Evolutionary conservation across 1,140 invertebrate species (phyloP).

Genomic region (Oscheius sp.): DNA sequence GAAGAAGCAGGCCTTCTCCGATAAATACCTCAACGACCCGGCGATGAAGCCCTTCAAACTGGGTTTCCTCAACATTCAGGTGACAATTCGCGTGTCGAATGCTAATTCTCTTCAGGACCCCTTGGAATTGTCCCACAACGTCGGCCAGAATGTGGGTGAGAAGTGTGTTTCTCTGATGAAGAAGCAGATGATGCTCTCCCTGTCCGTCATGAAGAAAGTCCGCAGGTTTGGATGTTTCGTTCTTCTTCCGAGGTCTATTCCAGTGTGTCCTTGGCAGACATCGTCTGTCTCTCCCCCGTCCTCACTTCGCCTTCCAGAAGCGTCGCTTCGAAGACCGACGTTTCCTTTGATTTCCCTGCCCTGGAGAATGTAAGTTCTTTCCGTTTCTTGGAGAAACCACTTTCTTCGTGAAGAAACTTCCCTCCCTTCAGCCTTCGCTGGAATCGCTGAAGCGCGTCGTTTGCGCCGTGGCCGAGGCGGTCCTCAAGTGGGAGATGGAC

Average conservation of each 20-base stretch:
- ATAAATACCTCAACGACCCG: constrained; percentile 12
- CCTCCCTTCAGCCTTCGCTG: no score
- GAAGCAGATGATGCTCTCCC: constrained; percentile 10
- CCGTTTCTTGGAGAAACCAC: no score
- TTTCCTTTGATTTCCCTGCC: background rate
- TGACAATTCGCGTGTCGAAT: background rate
- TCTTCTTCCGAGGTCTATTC: background rate
- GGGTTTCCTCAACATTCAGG: constrained; percentile 19
- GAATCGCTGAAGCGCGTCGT: no score
- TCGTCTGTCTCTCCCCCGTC: background rate
- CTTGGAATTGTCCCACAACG: constrained; percentile 20
- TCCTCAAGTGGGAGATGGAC: no score
- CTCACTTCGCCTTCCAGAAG: background rate
- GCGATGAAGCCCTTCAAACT: constrained; percentile 10
- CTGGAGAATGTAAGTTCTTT: background rate
- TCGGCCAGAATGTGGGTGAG: background rate
- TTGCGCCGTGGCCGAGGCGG: no score
- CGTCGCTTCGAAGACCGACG: background rate
- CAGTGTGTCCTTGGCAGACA: background rate
- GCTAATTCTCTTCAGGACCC: constrained; percentile 14
- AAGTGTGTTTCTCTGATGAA: constrained; percentile 10
- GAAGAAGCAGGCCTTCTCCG: background rate
- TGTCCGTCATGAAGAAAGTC: background rate
- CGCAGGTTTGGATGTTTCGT: background rate
- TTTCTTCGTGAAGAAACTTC: no score